Evolutionary conservation across 2,113 vertebrate genomes (phyloP), one percentile per base, ranked within the genome.

Genomic region (Bujurquina vittata): DNA sequence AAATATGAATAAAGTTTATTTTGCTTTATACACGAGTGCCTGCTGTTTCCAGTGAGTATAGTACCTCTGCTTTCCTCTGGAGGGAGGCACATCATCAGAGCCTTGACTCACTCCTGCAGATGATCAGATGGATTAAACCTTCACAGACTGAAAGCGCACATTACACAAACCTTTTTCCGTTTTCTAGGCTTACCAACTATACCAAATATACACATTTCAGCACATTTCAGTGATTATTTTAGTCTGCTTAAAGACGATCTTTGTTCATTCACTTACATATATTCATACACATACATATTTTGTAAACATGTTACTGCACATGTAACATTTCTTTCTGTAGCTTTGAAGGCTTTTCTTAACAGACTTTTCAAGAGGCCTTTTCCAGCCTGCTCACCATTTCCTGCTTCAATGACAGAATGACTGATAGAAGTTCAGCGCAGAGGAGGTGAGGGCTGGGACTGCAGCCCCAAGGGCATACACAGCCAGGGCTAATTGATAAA

Each of bases 401-500:
- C 62, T 84, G 37, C 11, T 31, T 80, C 40, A 84, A 86, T 90
- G 91, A 90, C 89, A 92, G 84, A 63, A 88, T 91, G 90, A 92
- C 60, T 86, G 80, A 92, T 93, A 61, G 76, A 62, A 85, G 87
- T 78, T 85, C 84, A 83, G 77, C 58, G 75, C 59, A 77, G 72
- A 83, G 75, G 23, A 81, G 84, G 80, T 76, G 79, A 88, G 79
- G 74, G 65, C 87, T 81, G 75, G 73, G 77, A 75, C 85, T 85
- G 79, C 85, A 81, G 88, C 82, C 91, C 84, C 81, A 83, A 85
- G 80, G 86, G 79, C 84, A 56, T 8, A 84, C 54, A 22, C 76
- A 80, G 85, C 52, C 86, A 33, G 31, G 63, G 80, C 84, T 92
- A 90, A 93, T 91, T 90, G 89, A 92, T 92, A 92, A 88, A 92